A percentile compares a stretch with the other conserved stretches of the same genome.
These are phyloP conservation scores for Channa argus DNA, from an alignment of 2,113 vertebrate genomes.

Conservation along the genomic window DNA sequence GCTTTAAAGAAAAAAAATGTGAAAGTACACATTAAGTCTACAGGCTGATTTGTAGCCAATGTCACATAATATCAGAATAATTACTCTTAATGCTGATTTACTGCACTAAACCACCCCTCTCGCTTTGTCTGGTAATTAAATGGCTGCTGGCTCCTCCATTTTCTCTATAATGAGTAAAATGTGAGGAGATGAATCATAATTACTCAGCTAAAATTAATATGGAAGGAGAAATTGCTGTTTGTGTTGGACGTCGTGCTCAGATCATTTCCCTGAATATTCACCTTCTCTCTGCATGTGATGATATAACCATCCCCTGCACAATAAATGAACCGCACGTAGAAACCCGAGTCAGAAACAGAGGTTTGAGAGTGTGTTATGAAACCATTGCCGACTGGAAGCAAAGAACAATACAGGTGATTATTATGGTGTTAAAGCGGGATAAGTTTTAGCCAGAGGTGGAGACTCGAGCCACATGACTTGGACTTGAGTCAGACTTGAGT, in stretches of 20 bases:
- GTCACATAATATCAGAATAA: conserved; percentile 15
- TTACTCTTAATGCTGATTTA: conserved; percentile 33
- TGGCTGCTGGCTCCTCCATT: neutral
- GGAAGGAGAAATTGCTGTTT: neutral
- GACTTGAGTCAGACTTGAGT: too few relatives aligned
- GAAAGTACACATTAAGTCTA: neutral
- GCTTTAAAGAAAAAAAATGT: too few relatives aligned
- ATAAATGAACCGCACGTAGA: neutral
- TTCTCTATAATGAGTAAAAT: conserved; percentile 10
- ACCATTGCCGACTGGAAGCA: too few relatives aligned
- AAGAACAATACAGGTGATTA: neutral
- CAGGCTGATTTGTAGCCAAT: neutral
- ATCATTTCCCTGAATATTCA: conserved; percentile 4
- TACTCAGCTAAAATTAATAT: conserved; percentile 2
- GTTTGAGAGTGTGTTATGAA: neutral
- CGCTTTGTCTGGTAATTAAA: conserved; percentile 32
- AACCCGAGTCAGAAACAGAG: neutral
- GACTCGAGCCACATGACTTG: too few relatives aligned
- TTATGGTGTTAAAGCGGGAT: too few relatives aligned
- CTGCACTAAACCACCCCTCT: conserved; percentile 4
- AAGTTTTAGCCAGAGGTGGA: too few relatives aligned
- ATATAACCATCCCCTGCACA: conserved; percentile 24
- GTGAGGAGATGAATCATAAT: conserved; percentile 1
- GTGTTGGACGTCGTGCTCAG: conserved; percentile 2
- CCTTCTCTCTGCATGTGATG: neutral